Percentiles rank a stretch among this genome's conserved stretches.
Conservation (phyloP, 2,113 vertebrate genomes). For the Takifugu flavidus region DNA sequence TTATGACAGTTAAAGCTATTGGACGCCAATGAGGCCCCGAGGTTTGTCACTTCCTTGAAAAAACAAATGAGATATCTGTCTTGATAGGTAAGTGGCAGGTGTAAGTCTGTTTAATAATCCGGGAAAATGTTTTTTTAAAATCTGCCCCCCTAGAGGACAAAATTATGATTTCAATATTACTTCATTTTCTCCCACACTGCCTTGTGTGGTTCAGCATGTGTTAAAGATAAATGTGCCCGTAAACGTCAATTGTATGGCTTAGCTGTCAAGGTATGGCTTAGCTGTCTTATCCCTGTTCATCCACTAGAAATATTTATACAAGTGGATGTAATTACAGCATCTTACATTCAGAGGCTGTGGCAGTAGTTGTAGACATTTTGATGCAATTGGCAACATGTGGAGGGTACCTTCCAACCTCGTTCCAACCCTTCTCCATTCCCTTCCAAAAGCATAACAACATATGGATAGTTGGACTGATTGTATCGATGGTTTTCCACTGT, state of each 20-base stretch:
- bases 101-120: conserved; percentile 3
- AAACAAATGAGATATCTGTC: neutral
- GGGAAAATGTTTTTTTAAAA: conserved; percentile 11
- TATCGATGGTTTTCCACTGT: neutral
- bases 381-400: no score
- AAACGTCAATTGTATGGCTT: conserved; percentile 17
- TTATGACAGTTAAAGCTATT: neutral
- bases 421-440: no score
- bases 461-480: no score
- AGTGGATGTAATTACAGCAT: conserved; percentile 47
- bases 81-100: neutral
- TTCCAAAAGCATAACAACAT: no score
- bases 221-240: conserved; percentile 30
- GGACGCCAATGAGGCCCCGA: no score
- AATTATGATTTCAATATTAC: conserved; percentile 12
- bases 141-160: conserved; percentile 6
- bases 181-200: conserved; percentile 10
- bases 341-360: neutral
- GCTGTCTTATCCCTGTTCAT: conserved; percentile 23
- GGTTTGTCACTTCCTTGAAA: neutral
- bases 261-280: conserved; percentile 10
- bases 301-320: conserved; percentile 55
- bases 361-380: neutral
- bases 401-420: no score
- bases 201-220: conserved; percentile 1